Conservation (phyloP, 2,797 vertebrate species). For the Crenuchus spilurus region DNA sequence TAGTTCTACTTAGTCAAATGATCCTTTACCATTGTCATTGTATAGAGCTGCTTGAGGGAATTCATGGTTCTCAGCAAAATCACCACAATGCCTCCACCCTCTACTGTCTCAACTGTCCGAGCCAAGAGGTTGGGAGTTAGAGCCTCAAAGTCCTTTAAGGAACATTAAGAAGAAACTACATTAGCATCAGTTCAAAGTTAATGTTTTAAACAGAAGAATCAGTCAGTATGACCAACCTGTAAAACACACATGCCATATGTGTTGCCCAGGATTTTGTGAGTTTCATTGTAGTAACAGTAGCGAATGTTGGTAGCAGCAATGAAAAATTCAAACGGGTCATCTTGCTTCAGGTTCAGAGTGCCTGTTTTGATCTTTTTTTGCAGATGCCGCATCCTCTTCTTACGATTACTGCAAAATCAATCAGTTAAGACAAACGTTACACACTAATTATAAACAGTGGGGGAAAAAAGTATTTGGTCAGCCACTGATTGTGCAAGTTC, state of each 20-base stretch:
- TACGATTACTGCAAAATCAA: constrained; percentile 84
- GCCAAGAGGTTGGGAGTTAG: constrained; percentile 94
- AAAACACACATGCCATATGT: constrained; percentile 96
- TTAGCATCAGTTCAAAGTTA: background rate
- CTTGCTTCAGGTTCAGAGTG: constrained; percentile 89
- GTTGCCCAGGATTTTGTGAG: constrained; percentile 96
- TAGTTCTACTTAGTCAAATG: too few relatives aligned
- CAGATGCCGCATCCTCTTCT: constrained; percentile 96
- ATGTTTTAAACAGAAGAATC: too few relatives aligned
- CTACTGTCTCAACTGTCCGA: constrained; percentile 93
- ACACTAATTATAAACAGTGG: too few relatives aligned
- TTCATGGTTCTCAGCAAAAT: constrained; percentile 93
- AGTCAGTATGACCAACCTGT: constrained; percentile 75
- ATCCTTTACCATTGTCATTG: constrained; percentile 90
- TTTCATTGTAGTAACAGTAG: constrained; percentile 98
- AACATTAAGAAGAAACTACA: background rate
- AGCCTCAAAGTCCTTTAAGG: constrained; percentile 92
- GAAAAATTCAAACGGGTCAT: constrained; percentile 96
- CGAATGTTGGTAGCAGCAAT: constrained; percentile 96
- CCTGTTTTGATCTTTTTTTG: constrained; percentile 97
- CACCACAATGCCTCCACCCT: constrained; percentile 93
- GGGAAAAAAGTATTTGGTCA: too few relatives aligned
- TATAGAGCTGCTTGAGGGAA: constrained; percentile 96
- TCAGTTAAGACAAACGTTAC: too few relatives aligned
- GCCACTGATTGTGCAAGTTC: too few relatives aligned